A percentile compares a stretch with the other conserved stretches of the same genome.
Evolutionary conservation across 2,888 invertebrate species (phyloP).

Genomic region (Pemphredon lugubris): DNA sequence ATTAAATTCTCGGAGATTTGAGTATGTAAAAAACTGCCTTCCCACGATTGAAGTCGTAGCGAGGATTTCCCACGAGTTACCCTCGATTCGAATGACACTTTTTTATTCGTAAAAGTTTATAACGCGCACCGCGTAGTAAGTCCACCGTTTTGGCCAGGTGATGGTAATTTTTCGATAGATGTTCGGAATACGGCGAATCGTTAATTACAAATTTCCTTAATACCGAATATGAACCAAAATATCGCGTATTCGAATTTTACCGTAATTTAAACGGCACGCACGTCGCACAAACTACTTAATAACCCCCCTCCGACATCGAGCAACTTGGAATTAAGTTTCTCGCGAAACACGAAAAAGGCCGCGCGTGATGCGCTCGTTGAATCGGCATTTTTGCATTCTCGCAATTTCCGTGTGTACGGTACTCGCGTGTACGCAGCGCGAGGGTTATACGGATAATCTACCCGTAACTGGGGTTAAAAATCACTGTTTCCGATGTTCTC

Average conservation of each 20-base stretch:
- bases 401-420: neutral
- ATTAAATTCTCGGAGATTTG: slow-evolving; percentile 26
- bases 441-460: neutral
- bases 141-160: too few species aligned
- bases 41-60: neutral
- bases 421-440: neutral
- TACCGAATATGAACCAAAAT: too few species aligned
- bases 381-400: neutral
- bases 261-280: too few species aligned
- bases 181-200: too few species aligned
- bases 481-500: slow-evolving; percentile 14
- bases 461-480: slow-evolving; percentile 24
- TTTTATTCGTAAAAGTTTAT: slow-evolving; percentile 17
- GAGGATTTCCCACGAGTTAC: slow-evolving; percentile 54
- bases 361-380: neutral
- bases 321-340: too few species aligned
- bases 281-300: too few species aligned
- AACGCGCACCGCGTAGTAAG: too few species aligned
- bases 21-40: neutral
- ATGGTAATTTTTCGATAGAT: too few species aligned
- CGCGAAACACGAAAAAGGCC: neutral
- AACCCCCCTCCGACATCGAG: too few species aligned
- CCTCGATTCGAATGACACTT: slow-evolving; percentile 4
- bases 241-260: too few species aligned
- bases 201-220: too few species aligned